Evolutionary conservation across 2,888 invertebrate genomes (phyloP).

Genomic region (Drosophila dives): DNA sequence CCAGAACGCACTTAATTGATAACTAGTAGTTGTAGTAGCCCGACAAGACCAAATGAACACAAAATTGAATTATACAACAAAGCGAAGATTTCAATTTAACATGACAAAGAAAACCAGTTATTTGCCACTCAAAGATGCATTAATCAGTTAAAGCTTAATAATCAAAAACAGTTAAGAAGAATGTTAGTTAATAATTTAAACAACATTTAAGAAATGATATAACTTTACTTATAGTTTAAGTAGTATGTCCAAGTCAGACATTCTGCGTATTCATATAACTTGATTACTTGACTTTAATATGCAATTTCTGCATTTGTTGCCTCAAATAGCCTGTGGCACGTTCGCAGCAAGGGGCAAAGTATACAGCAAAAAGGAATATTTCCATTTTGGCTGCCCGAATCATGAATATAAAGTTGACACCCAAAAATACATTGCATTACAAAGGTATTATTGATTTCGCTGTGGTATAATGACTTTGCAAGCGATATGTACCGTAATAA

Average conservation of each 20-base stretch:
- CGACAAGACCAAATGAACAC: slow-evolving; percentile 20
- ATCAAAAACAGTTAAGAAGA: slow-evolving; percentile 9
- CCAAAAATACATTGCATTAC: slow-evolving; percentile 56
- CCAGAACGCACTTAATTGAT: slow-evolving; percentile 58
- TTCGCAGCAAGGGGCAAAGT: slow-evolving; percentile 11
- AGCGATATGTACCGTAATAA: slow-evolving; percentile 33
- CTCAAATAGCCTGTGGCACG: slow-evolving; percentile 6
- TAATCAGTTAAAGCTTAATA: slow-evolving; percentile 29
- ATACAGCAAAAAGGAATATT: slow-evolving; percentile 6
- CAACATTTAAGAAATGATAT: not conserved
- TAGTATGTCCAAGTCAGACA: not conserved
- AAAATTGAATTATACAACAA: slow-evolving; percentile 54
- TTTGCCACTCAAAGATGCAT: slow-evolving; percentile 31
- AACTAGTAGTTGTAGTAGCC: slow-evolving; percentile 15
- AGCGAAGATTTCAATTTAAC: slow-evolving; percentile 55
- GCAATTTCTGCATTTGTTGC: slow-evolving; percentile 37
- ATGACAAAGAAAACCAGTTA: slow-evolving; percentile 21
- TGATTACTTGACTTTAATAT: slow-evolving; percentile 38
- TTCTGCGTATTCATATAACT: slow-evolving; percentile 1
- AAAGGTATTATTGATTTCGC: slow-evolving; percentile 59
- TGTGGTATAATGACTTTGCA: slow-evolving; percentile 52
- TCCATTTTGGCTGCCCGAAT: slow-evolving; percentile 32
- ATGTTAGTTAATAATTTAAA: not conserved
- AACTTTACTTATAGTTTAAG: not conserved
- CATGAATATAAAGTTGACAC: slow-evolving; percentile 72